Evolutionary conservation across 2,797 vertebrate species (phyloP).

Genomic region (Lagorchestes hirsutus): DNA sequence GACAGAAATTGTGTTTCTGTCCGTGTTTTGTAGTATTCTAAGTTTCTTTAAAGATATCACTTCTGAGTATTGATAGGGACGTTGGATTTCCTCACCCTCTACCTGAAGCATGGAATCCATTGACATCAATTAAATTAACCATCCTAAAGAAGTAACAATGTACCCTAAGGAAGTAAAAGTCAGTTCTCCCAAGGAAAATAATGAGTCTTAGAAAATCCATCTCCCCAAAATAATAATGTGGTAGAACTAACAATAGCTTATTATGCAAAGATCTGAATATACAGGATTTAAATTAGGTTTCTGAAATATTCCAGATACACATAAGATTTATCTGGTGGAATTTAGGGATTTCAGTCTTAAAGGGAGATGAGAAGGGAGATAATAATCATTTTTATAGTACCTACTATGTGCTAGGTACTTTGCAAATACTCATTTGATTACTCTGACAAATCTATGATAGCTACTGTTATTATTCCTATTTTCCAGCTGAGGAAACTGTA

Average conservation of each 20-base stretch:
- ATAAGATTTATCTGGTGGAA: background rate
- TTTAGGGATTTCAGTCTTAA: background rate
- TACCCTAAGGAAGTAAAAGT: background rate
- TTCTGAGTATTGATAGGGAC: background rate
- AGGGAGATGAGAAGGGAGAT: background rate
- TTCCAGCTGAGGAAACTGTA: background rate
- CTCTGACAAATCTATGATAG: background rate
- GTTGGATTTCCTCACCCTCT: background rate
- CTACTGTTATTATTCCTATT: background rate
- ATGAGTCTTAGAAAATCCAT: slow-evolving; percentile 4
- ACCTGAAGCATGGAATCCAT: background rate
- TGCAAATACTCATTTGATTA: background rate
- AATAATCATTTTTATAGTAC: background rate
- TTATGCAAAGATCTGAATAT: slow-evolving; percentile 22
- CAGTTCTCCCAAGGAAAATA: background rate
- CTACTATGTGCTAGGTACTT: background rate
- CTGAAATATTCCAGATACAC: background rate
- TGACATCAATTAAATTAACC: background rate
- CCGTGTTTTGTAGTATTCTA: background rate
- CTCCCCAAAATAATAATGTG: background rate
- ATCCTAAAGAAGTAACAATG: background rate
- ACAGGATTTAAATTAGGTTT: background rate
- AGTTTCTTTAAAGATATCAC: background rate
- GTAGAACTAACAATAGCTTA: background rate
- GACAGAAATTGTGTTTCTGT: background rate